These are phyloP conservation scores for Ctenoplectra terminalis DNA, from an alignment of 1,140 invertebrate genomes.

Conservation along the genomic window DNA sequence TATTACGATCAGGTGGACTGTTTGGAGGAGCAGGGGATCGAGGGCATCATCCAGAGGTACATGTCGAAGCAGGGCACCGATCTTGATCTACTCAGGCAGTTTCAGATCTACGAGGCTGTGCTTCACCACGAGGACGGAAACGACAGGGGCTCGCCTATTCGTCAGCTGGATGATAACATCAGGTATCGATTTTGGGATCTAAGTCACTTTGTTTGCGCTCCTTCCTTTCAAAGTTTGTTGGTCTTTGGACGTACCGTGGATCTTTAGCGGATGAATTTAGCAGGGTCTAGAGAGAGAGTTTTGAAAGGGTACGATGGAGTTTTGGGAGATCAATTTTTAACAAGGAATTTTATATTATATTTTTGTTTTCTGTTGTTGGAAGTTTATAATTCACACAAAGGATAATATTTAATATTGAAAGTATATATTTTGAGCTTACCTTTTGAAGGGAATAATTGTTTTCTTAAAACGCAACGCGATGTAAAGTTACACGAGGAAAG, in stretches of 20 bases:
- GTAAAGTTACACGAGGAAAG: too few species aligned
- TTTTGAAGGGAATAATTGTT: background rate
- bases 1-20: constrained; percentile 99
- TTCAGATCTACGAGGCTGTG: constrained; percentile 98
- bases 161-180: constrained; percentile 91
- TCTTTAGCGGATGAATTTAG: too few species aligned
- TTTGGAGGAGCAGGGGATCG: constrained; percentile 98
- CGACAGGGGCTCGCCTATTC: constrained; percentile 87
- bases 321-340: too few species aligned
- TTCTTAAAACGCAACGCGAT: background rate
- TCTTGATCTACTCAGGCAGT: constrained; percentile 95
- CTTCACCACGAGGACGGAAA: constrained; percentile 94
- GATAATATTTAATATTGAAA: too few species aligned
- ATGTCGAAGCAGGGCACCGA: constrained; percentile 97
- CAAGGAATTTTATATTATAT: too few species aligned
- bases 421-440: background rate
- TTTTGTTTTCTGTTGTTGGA: too few species aligned
- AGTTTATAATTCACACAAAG: too few species aligned
- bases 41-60: constrained; percentile 94
- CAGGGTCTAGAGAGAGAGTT: background rate
- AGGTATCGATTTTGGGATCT: constrained; percentile 78
- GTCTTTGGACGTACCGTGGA: background rate
- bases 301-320: rapidly evolving
- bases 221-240: background rate
- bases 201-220: background rate